Evolutionary conservation across 2,888 invertebrate species (phyloP).

Genomic region (Eupithecia exiguata): DNA sequence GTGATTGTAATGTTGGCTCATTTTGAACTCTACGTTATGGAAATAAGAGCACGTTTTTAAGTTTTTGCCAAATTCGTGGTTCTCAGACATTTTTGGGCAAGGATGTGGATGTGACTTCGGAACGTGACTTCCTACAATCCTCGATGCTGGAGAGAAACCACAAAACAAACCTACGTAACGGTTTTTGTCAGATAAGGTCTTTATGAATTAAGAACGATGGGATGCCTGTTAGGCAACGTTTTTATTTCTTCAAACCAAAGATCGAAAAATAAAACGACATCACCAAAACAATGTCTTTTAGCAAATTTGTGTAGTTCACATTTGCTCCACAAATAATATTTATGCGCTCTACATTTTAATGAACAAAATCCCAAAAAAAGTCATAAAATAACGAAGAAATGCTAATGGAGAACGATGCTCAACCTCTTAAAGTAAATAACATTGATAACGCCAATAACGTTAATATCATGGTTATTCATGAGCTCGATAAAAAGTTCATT

Average conservation of each 20-base stretch:
- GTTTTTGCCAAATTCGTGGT: slow-evolving; percentile 41
- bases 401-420: slow-evolving; percentile 33
- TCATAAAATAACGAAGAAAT: slow-evolving; percentile 6
- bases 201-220: not conserved
- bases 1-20: not conserved
- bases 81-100: slow-evolving; percentile 1
- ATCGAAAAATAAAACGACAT: not conserved
- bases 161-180: not conserved
- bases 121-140: slow-evolving; percentile 14
- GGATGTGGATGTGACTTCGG: not conserved
- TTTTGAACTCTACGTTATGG: slow-evolving; percentile 6
- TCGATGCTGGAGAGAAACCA: not conserved
- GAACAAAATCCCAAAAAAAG: not conserved
- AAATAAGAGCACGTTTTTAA: slow-evolving; percentile 34
- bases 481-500: slow-evolving; percentile 11
- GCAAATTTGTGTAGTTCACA: not conserved
- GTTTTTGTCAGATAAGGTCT: not conserved
- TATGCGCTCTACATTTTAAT: not conserved
- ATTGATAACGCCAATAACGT: slow-evolving; percentile 36
- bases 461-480: slow-evolving; percentile 39
- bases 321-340: not conserved
- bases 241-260: too few relatives aligned
- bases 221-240: too few relatives aligned
- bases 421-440: slow-evolving; percentile 39
- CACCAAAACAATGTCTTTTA: not conserved